These are phyloP conservation scores for Oegoconia quadripuncta DNA, from an alignment of 2,888 invertebrate species.

Conservation along the genomic window DNA sequence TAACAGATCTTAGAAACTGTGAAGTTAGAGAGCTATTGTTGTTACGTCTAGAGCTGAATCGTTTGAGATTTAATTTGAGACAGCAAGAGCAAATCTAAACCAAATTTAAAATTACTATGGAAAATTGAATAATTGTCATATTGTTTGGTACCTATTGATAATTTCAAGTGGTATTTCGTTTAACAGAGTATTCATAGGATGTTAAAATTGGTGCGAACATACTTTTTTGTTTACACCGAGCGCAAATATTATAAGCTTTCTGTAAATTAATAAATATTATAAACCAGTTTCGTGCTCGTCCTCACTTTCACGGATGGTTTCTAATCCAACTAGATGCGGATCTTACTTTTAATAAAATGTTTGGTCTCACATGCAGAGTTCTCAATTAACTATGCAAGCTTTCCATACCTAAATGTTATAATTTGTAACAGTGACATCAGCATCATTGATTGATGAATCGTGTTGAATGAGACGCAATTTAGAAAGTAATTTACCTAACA, in stretches of 20 bases:
- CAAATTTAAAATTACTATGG: too few species aligned
- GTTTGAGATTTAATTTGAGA: background rate
- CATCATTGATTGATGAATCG: constrained; percentile 5
- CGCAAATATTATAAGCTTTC: background rate
- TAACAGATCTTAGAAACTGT: constrained; percentile 3
- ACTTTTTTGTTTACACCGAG: too few species aligned
- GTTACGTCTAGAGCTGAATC: background rate
- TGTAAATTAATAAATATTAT: constrained; percentile 1
- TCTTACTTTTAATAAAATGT: constrained; percentile 41
- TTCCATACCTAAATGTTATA: constrained; percentile 14
- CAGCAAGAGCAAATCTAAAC: too few species aligned
- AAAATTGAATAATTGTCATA: too few species aligned
- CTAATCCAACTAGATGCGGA: constrained; percentile 47
- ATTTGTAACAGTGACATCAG: constrained; percentile 23
- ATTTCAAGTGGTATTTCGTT: too few species aligned
- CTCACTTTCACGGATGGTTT: constrained; percentile 66
- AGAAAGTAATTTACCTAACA: constrained; percentile 14
- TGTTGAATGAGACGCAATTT: constrained; percentile 11
- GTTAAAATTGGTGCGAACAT: too few species aligned
- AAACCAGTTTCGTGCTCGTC: constrained; percentile 53
- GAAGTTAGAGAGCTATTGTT: background rate
- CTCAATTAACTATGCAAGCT: constrained; percentile 15
- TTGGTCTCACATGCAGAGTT: constrained; percentile 14
- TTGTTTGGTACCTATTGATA: too few species aligned
- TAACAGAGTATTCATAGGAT: too few species aligned